Percentiles rank a stretch among this genome's conserved stretches.
phyloP scores from a whole-genome alignment of 2,113 vertebrate species.

The Cacatua alba region DNA sequence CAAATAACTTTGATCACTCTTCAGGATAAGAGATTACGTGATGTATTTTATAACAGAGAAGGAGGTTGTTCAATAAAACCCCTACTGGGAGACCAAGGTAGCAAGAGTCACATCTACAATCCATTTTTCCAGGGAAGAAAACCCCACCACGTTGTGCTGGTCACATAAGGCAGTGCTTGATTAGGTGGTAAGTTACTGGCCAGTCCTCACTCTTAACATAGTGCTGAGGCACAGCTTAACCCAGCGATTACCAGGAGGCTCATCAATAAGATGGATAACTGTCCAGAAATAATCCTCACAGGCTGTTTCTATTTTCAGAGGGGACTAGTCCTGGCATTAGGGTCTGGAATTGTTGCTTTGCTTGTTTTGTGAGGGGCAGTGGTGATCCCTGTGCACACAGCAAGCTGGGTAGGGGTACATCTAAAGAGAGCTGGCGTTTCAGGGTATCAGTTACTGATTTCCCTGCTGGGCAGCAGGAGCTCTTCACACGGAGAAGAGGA shows the following conservation, averaged over 20 bases:
- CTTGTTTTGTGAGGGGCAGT: background rate
- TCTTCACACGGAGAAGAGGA: background rate
- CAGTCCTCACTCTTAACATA: background rate
- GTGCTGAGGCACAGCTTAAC: conserved; percentile 47
- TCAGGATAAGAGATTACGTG: conserved; percentile 38
- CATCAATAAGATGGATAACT: conserved; percentile 61
- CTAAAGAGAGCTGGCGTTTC: background rate
- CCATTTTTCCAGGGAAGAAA: background rate
- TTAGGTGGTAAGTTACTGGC: background rate
- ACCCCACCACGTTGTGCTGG: background rate
- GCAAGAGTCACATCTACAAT: conserved; percentile 1
- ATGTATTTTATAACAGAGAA: conserved; percentile 54
- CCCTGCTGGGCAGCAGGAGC: background rate
- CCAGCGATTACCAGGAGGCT: conserved; percentile 1
- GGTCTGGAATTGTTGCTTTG: background rate
- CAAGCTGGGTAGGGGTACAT: rapidly evolving
- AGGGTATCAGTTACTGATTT: background rate
- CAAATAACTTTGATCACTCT: conserved; percentile 67
- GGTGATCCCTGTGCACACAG: background rate
- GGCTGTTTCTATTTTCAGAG: conserved; percentile 29
- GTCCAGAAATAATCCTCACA: conserved; percentile 47
- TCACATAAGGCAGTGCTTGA: background rate
- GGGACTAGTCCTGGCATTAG: conserved; percentile 24
- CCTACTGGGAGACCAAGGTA: background rate
- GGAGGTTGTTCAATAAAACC: conserved; percentile 7